These are phyloP conservation scores for Lithodes maja DNA, from an alignment of 2,888 invertebrate species.

Conservation along the genomic window DNA sequence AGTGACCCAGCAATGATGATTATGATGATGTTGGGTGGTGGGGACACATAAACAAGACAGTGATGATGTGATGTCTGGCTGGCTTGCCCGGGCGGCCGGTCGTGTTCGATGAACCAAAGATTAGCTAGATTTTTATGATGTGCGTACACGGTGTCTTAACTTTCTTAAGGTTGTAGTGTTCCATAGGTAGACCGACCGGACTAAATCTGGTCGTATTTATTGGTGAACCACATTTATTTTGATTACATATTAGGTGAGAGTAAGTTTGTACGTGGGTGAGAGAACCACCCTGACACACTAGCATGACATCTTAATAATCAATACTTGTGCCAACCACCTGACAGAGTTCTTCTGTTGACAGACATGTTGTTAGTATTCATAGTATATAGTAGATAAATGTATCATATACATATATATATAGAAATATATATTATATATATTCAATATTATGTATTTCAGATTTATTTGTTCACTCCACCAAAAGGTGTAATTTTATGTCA, in stretches of 20 bases:
- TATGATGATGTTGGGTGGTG: conserved; percentile 47
- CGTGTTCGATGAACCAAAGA: conserved; percentile 67
- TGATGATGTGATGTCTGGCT: not conserved
- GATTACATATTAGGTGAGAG: conserved; percentile 63
- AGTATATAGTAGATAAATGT: conserved; percentile 68
- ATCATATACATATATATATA: conserved; percentile 68
- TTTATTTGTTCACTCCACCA: conserved; percentile 68
- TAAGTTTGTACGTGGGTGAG: conserved; percentile 63
- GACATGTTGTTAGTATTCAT: conserved; percentile 68
- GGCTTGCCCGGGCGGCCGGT: conserved; percentile 24
- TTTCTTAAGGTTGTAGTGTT: conserved; percentile 66
- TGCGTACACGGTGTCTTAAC: conserved; percentile 66
- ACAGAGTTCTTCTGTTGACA: conserved; percentile 67
- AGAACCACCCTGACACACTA: conserved; percentile 48
- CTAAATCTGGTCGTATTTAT: conserved; percentile 53
- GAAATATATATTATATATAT: conserved; percentile 67
- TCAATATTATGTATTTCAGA: conserved; percentile 68
- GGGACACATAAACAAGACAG: not conserved
- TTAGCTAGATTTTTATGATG: conserved; percentile 68
- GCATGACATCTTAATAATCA: conserved; percentile 62
- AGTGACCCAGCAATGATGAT: conserved; percentile 41
- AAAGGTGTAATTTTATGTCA: conserved; percentile 66
- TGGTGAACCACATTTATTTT: conserved; percentile 68
- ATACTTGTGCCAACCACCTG: conserved; percentile 67
- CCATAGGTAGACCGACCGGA: conserved; percentile 52